Evolutionary conservation across 2,797 vertebrate genomes (phyloP).

Genomic region (Clamator glandarius): DNA sequence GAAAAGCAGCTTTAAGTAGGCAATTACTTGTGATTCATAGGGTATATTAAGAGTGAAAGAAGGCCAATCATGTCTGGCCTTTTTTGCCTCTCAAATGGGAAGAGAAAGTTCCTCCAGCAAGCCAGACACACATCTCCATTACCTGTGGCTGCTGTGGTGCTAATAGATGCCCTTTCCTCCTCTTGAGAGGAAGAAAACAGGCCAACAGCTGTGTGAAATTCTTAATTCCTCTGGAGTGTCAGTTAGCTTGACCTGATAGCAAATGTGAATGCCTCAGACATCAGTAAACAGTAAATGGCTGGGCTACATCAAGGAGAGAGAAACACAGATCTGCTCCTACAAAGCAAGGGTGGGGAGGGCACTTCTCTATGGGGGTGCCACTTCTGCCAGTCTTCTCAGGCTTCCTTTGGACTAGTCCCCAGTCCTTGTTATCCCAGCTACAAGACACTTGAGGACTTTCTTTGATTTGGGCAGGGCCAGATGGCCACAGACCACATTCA

Average conservation of each 20-base stretch:
- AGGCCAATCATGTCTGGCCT: slow-evolving; percentile 34
- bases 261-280: neutral
- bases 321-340: neutral
- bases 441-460: neutral
- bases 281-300: neutral
- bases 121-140: slow-evolving; percentile 34
- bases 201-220: neutral
- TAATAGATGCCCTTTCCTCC: slow-evolving; percentile 27
- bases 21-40: slow-evolving; percentile 67
- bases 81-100: slow-evolving; percentile 20
- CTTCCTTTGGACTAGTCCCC: neutral
- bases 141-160: neutral
- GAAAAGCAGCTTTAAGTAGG: slow-evolving; percentile 55
- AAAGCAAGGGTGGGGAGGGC: neutral
- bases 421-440: neutral
- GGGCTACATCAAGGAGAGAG: neutral
- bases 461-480: neutral
- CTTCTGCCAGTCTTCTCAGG: neutral
- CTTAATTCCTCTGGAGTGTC: slow-evolving; percentile 10
- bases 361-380: neutral
- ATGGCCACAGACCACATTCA: neutral
- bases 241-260: neutral
- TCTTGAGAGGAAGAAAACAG: neutral
- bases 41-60: slow-evolving; percentile 46
- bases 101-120: slow-evolving; percentile 18